Evolutionary conservation across 2,113 vertebrate species (phyloP).

Genomic region (Myiopsitta monachus): DNA sequence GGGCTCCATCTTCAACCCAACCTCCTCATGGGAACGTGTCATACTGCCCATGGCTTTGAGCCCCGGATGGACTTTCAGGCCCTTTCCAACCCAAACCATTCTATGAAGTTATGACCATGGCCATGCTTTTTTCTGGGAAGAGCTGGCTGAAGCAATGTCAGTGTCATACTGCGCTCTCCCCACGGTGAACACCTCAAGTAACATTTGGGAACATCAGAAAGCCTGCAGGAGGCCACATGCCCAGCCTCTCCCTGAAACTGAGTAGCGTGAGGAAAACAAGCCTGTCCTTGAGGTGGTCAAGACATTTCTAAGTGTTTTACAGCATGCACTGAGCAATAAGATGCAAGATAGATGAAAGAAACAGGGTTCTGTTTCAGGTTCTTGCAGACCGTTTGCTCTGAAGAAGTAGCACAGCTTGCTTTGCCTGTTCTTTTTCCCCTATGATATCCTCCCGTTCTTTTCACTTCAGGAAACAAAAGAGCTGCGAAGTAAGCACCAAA

Average conservation of each 20-base stretch:
- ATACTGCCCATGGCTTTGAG: neutral
- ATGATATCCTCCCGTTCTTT: neutral
- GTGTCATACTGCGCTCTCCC: neutral
- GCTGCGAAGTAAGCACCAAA: neutral
- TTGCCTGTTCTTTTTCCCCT: neutral
- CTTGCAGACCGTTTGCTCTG: neutral
- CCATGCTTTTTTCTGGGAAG: neutral
- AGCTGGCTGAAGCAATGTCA: neutral
- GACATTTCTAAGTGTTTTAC: neutral
- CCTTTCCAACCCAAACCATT: neutral
- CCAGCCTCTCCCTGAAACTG: neutral
- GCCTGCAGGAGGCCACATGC: neutral
- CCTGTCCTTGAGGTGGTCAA: neutral
- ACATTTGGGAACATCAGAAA: neutral
- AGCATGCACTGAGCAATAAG: neutral
- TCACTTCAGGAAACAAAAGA: neutral
- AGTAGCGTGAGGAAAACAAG: neutral
- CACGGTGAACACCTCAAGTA: neutral
- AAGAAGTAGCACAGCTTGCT: neutral
- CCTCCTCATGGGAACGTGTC: accelerated
- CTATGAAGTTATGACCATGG: neutral
- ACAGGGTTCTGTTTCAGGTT: neutral
- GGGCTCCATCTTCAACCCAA: neutral
- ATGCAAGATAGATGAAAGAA: neutral
- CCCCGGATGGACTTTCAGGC: neutral